These are phyloP conservation scores for Sparus aurata DNA, from an alignment of 2,797 vertebrate species.

Conservation along the genomic window DNA sequence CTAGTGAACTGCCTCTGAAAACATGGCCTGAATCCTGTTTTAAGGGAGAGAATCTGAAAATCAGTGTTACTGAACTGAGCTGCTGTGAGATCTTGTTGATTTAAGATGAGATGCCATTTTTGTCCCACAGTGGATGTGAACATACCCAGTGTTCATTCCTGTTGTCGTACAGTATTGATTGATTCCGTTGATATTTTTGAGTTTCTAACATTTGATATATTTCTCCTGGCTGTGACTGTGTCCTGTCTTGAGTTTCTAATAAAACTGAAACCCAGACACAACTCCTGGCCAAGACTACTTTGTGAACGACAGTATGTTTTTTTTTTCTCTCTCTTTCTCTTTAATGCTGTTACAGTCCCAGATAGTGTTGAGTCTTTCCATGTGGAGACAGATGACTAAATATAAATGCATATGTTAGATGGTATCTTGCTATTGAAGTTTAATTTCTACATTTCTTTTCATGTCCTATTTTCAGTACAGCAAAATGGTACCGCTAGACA, in stretches of 20 bases:
- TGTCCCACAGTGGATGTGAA: background rate
- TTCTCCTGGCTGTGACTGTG: background rate
- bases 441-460: background rate
- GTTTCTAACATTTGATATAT: background rate
- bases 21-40: background rate
- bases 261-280: background rate
- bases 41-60: background rate
- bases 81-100: background rate
- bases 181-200: background rate
- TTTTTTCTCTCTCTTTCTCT: background rate
- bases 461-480: background rate
- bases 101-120: background rate
- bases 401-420: background rate
- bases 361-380: background rate
- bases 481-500: background rate
- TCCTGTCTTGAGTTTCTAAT: background rate
- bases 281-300: background rate
- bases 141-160: background rate
- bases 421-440: background rate
- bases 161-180: background rate
- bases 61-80: background rate
- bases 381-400: background rate
- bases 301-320: background rate
- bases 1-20: background rate
- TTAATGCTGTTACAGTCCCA: background rate